Conservation (phyloP, 1,140 invertebrate genomes). For the Bombus picipes region DNA sequence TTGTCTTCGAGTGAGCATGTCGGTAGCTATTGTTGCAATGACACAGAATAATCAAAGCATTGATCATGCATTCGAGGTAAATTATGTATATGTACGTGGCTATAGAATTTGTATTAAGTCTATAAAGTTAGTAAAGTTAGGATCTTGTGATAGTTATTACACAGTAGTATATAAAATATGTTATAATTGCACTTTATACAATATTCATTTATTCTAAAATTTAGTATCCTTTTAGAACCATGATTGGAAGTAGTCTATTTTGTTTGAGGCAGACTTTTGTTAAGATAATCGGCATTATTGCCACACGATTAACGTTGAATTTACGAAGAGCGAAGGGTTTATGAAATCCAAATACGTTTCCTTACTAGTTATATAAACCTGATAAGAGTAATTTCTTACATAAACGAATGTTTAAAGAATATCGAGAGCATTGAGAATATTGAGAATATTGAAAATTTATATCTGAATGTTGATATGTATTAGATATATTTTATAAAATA, state of each 20-base stretch:
- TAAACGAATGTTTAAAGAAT: neutral
- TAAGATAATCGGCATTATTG: neutral
- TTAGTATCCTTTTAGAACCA: neutral
- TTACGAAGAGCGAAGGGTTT: neutral
- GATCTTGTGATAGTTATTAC: neutral
- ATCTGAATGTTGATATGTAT: neutral
- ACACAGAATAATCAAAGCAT: constrained; percentile 34
- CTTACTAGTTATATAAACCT: neutral
- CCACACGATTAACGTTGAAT: neutral
- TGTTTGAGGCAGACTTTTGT: neutral
- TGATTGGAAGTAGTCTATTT: neutral
- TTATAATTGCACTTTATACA: neutral
- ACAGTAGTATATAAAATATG: neutral
- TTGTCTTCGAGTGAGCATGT: constrained; percentile 86
- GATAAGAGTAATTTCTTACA: neutral
- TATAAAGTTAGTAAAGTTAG: neutral
- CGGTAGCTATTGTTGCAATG: constrained; percentile 88
- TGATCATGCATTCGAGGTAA: constrained; percentile 66
- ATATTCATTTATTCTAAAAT: no score
- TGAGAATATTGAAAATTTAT: neutral
- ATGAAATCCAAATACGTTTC: neutral
- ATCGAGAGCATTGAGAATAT: neutral
- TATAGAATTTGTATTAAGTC: constrained; percentile 3
- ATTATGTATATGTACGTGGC: neutral
- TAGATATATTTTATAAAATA: neutral